Conservation (phyloP, 2,113 vertebrate genomes). For the Dasyurus viverrinus region DNA sequence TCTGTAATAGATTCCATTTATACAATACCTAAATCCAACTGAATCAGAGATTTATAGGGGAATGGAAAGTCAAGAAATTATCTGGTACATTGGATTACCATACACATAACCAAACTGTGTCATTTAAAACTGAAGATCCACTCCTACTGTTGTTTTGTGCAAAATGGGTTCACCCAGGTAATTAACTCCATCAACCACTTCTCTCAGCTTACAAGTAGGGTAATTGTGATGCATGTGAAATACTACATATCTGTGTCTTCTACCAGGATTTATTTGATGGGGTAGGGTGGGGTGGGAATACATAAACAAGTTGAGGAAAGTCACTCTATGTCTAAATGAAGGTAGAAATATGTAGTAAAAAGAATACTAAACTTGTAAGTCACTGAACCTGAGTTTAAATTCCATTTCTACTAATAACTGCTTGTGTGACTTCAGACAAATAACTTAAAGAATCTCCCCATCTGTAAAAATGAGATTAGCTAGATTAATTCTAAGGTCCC, state of each 20-base stretch:
- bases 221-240: not conserved
- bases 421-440: not conserved
- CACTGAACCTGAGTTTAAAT: not conserved
- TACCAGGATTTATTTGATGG: not conserved
- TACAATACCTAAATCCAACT: conserved; percentile 20
- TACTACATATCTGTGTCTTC: not conserved
- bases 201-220: not conserved
- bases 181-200: not conserved
- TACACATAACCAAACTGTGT: not conserved
- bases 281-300: not conserved
- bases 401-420: not conserved
- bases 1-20: conserved; percentile 63
- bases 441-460: not conserved
- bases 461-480: not conserved
- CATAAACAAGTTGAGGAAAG: not conserved
- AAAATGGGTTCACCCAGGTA: not conserved
- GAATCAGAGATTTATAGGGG: not conserved
- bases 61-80: conserved; percentile 14
- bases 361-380: not conserved
- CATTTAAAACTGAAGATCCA: not conserved
- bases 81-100: not conserved
- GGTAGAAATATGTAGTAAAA: not conserved
- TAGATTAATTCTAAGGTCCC: not conserved
- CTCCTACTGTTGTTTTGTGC: not conserved
- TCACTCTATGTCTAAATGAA: not conserved